Conservation (phyloP, 2,113 vertebrate species). For the Miniopterus natalensis region DNA sequence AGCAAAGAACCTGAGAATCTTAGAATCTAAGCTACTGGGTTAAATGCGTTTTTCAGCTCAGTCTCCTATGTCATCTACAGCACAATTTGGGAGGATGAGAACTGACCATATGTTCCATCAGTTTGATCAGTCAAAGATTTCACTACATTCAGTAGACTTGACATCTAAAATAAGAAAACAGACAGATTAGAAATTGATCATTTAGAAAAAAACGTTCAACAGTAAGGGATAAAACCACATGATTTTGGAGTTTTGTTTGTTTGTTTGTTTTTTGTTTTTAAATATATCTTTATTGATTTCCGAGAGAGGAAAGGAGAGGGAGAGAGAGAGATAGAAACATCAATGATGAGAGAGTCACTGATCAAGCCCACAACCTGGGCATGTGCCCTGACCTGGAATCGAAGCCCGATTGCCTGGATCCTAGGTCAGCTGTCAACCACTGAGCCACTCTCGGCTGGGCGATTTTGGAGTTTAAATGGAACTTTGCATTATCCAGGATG, state of each 20-base stretch:
- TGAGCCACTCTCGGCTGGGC: too few species aligned
- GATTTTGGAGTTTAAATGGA: neutral
- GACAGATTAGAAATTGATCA: neutral
- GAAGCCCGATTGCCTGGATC: too few species aligned
- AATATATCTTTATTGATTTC: too few species aligned
- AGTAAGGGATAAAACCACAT: conserved; percentile 1
- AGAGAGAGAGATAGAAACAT: too few species aligned
- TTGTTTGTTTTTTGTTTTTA: too few species aligned
- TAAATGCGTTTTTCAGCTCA: neutral
- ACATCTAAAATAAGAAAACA: neutral
- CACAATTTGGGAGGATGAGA: neutral
- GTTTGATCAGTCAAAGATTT: neutral
- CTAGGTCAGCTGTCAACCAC: too few species aligned
- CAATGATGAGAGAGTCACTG: too few species aligned
- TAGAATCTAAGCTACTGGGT: neutral
- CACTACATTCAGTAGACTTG: neutral
- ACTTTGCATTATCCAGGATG: neutral
- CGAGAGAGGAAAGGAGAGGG: too few species aligned
- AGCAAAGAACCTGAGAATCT: neutral
- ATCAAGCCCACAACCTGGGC: too few species aligned
- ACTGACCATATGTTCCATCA: neutral
- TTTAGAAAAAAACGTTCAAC: conserved; percentile 16
- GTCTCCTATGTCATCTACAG: neutral
- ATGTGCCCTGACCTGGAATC: too few species aligned
- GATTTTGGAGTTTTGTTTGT: neutral